Evolutionary conservation across 2,113 vertebrate genomes (phyloP), one percentile per base, ranked within the genome.

Genomic region (Lichenostomus cassidix): DNA sequence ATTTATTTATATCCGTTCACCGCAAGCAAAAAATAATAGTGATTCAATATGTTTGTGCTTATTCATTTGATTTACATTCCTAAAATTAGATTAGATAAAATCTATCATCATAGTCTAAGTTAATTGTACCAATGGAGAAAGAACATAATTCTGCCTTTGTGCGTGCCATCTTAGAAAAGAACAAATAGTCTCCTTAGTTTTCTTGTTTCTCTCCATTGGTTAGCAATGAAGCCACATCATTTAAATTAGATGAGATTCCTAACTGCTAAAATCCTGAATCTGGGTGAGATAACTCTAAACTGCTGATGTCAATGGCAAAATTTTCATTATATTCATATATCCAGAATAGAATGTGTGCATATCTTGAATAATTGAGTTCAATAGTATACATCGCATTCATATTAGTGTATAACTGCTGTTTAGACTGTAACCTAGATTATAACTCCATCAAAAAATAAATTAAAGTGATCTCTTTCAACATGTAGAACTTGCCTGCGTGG

Each of bases 41-140:
- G 18, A 59, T 5, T 84, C 47, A 76, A 63, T 80, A 86, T 90
- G 4, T 68, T 60, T 5, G 2, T 83, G 17, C 33, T 93, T 79
- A 83, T 88, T 85, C 25, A 49, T 37, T 80, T 76, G 11, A 62
- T 77, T 95, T 91, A 55, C 39, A 27, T 62, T 74, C 28, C 20
- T 91, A 67, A 91, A 95, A 94, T 90, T 60, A 90, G 53, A 46
- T 85, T 73, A 86, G 29, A 65, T 88, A 52, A 64, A 88, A 83
- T 73, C 63, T 60, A 58, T 82, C 49, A 37, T 91, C 52, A 33
- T 67, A 71, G 25, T 50, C 12, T 53, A 46, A 73, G 28, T 62
- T 67, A 78, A 70, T 58, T 89, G 23, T 27, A 22, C 31, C 39
- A 25, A 7, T 67, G 39, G 52, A 78, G 47, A 65, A 89, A 78